Percentiles rank a stretch among this genome's conserved stretches.
phyloP scores from a whole-genome alignment of 2,888 invertebrate genomes.

The Apantesis nais region DNA sequence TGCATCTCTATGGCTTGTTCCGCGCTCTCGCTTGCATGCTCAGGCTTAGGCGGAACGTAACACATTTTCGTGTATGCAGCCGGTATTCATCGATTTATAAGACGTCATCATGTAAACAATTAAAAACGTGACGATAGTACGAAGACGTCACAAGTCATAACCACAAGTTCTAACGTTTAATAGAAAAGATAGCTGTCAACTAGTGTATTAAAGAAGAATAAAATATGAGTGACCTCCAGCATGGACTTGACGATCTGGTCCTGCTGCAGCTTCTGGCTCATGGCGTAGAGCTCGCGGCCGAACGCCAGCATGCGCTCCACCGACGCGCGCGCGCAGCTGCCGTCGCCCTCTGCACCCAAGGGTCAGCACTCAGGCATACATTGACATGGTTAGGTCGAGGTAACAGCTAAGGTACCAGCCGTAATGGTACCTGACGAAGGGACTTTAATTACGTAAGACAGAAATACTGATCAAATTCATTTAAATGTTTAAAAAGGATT shows the following conservation, averaged over 20 bases:
- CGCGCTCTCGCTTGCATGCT: too few relatives aligned
- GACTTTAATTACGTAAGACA: not conserved
- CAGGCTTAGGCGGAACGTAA: too few relatives aligned
- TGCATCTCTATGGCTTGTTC: too few relatives aligned
- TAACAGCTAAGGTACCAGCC: not conserved
- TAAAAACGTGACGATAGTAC: too few relatives aligned
- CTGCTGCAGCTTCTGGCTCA: slow-evolving; percentile 92
- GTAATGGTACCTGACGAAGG: not conserved
- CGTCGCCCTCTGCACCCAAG: slow-evolving; percentile 45
- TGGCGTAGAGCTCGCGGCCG: slow-evolving; percentile 96
- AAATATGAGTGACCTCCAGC: slow-evolving; percentile 89
- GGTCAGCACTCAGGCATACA: not conserved
- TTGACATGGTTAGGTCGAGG: too few relatives aligned
- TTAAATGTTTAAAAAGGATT: not conserved
- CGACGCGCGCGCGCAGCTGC: slow-evolving; percentile 89
- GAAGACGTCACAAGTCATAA: not conserved
- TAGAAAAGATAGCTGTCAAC: not conserved
- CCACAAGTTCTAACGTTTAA: not conserved
- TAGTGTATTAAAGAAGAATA: not conserved
- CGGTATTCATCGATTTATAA: too few relatives aligned
- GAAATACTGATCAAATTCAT: not conserved
- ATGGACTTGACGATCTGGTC: slow-evolving; percentile 95
- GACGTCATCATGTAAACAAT: too few relatives aligned
- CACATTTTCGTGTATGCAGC: too few relatives aligned
- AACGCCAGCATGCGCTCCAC: slow-evolving; percentile 97